A percentile compares a stretch with the other conserved stretches of the same genome.
These are phyloP conservation scores for Sebastes cheni DNA, from an alignment of 2,797 vertebrate genomes.

Conservation along the genomic window DNA sequence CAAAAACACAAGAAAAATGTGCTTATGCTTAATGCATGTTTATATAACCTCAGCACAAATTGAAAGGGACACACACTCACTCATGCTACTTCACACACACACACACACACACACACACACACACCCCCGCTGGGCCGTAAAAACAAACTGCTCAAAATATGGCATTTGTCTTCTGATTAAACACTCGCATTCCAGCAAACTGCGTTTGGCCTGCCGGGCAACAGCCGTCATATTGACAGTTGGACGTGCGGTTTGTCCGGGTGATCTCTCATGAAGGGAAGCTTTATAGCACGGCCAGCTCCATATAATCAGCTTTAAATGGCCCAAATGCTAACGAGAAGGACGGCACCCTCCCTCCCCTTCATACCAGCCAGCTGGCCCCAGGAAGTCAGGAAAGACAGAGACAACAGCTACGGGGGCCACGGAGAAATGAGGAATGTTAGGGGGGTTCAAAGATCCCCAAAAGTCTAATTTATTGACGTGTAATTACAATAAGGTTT, in stretches of 20 bases:
- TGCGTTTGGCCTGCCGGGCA: constrained; percentile 67
- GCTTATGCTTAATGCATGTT: constrained; percentile 21
- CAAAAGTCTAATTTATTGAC: not conserved
- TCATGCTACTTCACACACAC: constrained; percentile 12
- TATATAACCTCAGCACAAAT: constrained; percentile 29
- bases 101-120: constrained; percentile 20
- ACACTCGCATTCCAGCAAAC: constrained; percentile 76
- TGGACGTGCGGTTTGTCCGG: constrained; percentile 67
- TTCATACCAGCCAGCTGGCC: constrained; percentile 40
- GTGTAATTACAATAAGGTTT: not conserved
- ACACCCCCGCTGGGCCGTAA: constrained; percentile 59
- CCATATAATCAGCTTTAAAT: constrained; percentile 74
- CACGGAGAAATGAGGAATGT: constrained; percentile 40
- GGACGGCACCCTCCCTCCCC: constrained; percentile 46
- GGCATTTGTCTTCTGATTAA: constrained; percentile 78
- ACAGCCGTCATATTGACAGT: constrained; percentile 77
- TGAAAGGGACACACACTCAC: constrained; percentile 19
- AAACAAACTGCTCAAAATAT: constrained; percentile 82
- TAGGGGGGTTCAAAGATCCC: not conserved
- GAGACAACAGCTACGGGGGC: constrained; percentile 49
- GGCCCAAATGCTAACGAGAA: constrained; percentile 68
- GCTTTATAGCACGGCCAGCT: constrained; percentile 76
- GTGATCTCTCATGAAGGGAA: constrained; percentile 71
- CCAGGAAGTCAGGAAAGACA: constrained; percentile 67
- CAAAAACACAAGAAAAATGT: not conserved